Base-by-base conservation (phyloP, 2,888 invertebrate species). In the Ceriagrion tenellum region DNA sequence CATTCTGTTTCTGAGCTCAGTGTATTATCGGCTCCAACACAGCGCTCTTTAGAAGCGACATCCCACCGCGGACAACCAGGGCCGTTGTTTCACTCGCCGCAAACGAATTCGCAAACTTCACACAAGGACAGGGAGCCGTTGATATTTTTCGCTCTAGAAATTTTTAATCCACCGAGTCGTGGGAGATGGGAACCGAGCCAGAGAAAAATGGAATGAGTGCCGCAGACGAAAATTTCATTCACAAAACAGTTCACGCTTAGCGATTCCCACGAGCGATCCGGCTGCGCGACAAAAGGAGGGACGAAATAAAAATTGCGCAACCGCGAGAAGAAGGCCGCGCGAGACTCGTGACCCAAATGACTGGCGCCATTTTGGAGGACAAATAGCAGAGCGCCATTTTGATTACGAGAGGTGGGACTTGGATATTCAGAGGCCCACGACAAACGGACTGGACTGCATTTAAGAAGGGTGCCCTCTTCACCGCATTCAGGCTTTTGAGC, bases 81-180 rank as follows among this genome's bases (percentile, higher is more conserved):
- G 8, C n/a, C 10, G 26, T 69, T 69, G 69, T n/a, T n/a, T 69
- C 26, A 2, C n/a, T 23, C 69, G 12, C 69, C 26, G 8, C 69
- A 26, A 69, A 69, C 20, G 4, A 0, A 69, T 23, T n/a, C 23
- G 26, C 69, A 8, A n/a, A n/a, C 23, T 69, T 69, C 4, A 6
- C 26, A 26, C 8, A n/a, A n/a, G 69, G n/a, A n/a, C 8, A 26
- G 69, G 69, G 69, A 26, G 6, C 59, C 59, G 59, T 69, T 69
- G 69, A 69, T 69, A 69, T 26, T 69, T 69, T n/a, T 26, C 69
- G 69, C 69, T 69, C 69, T 69, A 69, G n/a, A 69, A 69, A 69
- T 69, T 69, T 59, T 69, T 69, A 69, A 69, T 69, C 69, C n/a
- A 20, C 69, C 23, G 20, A 59, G 59, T 59, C 26, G 69, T 8